Base-by-base conservation (phyloP, 2,113 vertebrate species). In the Danio rerio region DNA sequence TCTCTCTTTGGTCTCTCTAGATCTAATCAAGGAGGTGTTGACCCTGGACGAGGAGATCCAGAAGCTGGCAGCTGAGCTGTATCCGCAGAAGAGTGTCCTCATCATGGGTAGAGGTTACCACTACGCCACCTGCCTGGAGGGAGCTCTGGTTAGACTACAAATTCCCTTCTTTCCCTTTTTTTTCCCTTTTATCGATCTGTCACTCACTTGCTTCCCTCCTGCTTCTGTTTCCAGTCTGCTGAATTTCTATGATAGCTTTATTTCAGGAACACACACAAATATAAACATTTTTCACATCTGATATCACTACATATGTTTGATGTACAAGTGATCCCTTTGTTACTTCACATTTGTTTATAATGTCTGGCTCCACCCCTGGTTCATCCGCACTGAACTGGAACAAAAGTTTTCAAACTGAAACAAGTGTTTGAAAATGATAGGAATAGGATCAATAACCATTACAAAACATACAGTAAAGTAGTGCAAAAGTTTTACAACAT, bases 101-200 rank as follows among this genome's bases (percentile, higher is more conserved):
- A 99, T 99, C 89, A 99, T 99, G 98, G 98, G 98, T 12, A 93
- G 98, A 82, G 98, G 98, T 3, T 99, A 98, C 90, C 97, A 99
- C 88, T 99, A 99, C 0, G 96, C 98, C 63, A 98, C 98, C 0
- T 99, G 97, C 87, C 92, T 99, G 49, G 98, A 99, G 90, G 98
- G 98, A 76, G 98, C 98, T 0, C 91, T 99, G 94, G 98, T 99
- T 83, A 94, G 95, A 49, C 21, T 13, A 9, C 7, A 49, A 6
- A 3, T 3, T 45, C 21, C 18, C 56, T 49, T 62, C 10, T 15
- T 21, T 53, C 53, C 61, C 15, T 16, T 56, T 42, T 15, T 20
- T 16, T n/a, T n/a, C n/a, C n/a, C n/a, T n/a, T n/a, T n/a, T n/a
- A n/a, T n/a, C n/a, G n/a, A n/a, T n/a, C n/a, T n/a, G n/a, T n/a